A percentile compares a stretch with the other conserved stretches of the same genome.
These are phyloP conservation scores for Phocides pigmalion DNA, from an alignment of 1,140 invertebrate species.

Conservation along the genomic window DNA sequence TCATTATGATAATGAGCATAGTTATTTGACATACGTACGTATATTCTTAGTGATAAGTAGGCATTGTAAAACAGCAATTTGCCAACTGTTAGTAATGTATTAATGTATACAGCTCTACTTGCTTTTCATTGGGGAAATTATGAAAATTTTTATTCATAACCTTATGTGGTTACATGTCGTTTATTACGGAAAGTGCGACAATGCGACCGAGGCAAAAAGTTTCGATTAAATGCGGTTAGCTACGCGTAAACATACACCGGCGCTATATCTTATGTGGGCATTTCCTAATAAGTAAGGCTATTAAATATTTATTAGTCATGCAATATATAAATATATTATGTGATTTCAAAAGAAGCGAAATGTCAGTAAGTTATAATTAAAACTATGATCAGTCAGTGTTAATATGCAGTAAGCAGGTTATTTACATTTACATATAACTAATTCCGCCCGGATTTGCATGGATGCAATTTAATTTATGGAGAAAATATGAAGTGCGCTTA, in stretches of 20 bases:
- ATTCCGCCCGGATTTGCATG: too few species aligned
- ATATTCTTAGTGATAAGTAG: not conserved
- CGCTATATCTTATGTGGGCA: not conserved
- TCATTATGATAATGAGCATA: not conserved
- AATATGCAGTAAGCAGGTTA: too few species aligned
- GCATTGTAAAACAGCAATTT: conserved; percentile 11
- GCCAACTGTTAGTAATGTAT: conserved; percentile 16
- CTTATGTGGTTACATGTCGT: conserved; percentile 19
- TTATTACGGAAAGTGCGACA: conserved; percentile 26
- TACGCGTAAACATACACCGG: conserved; percentile 4
- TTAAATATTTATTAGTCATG: too few species aligned
- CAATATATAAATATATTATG: not conserved
- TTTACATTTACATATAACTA: too few species aligned
- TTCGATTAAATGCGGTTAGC: not conserved
- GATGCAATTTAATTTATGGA: too few species aligned
- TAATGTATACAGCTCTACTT: conserved; percentile 6
- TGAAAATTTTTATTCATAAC: conserved; percentile 25
- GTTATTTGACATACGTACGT: not conserved
- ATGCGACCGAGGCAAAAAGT: conserved; percentile 2
- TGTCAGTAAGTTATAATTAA: not conserved
- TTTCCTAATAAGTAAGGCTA: not conserved
- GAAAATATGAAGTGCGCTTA: too few species aligned
- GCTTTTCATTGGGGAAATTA: conserved; percentile 15
- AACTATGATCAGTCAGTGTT: too few species aligned
- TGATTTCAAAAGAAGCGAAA: not conserved